Conservation (phyloP, 1,140 invertebrate species). For the Araneus ventricosus region DNA sequence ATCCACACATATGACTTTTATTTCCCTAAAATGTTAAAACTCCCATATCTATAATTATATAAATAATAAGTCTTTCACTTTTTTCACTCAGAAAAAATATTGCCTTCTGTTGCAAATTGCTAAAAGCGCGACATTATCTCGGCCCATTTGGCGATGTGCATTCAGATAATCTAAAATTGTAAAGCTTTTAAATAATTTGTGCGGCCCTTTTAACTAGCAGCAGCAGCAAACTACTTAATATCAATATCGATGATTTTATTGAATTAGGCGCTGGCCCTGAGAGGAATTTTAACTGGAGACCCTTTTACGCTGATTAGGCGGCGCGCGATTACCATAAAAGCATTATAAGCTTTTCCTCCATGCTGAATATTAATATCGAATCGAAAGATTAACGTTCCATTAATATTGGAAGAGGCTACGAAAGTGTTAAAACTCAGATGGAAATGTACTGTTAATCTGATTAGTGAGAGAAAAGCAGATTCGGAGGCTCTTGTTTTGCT, state of each 20-base stretch:
- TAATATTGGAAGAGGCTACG: neutral
- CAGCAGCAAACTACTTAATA: neutral
- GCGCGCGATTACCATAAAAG: constrained; percentile 38
- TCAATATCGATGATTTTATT: constrained; percentile 1
- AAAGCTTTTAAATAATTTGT: neutral
- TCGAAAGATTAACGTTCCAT: neutral
- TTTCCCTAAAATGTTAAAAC: too few relatives aligned
- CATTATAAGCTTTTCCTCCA: constrained; percentile 17
- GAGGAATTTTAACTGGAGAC: neutral
- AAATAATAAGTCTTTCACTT: too few relatives aligned
- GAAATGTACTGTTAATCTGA: constrained; percentile 12
- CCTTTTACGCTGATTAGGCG: constrained; percentile 20
- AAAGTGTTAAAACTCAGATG: neutral
- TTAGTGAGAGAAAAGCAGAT: neutral
- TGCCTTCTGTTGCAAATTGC: too few relatives aligned
- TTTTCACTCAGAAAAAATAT: too few relatives aligned
- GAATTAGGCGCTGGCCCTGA: neutral
- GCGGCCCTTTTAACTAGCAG: neutral
- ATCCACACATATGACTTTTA: too few relatives aligned
- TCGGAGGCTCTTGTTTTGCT: too few relatives aligned
- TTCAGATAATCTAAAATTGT: neutral
- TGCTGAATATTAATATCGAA: constrained; percentile 5
- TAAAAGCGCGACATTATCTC: too few relatives aligned
- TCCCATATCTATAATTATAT: too few relatives aligned
- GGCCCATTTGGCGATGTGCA: too few relatives aligned